Evolutionary conservation across 2,888 invertebrate genomes (phyloP).

Genomic region (Chirona hameri): DNA sequence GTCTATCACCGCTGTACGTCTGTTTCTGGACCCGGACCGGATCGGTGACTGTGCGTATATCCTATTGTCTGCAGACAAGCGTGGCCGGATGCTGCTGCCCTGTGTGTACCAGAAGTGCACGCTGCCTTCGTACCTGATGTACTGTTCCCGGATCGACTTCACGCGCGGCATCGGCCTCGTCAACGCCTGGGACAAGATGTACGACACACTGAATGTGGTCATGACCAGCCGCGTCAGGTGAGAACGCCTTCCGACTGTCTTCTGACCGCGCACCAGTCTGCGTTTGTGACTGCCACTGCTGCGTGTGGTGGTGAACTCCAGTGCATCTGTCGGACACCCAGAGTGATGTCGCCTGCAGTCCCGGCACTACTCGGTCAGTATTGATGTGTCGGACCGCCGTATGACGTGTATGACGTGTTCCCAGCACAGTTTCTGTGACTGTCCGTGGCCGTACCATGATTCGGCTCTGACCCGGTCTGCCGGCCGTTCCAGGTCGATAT

Average conservation of each 20-base stretch:
- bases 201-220: constrained; percentile 51
- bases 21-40: constrained; percentile 30
- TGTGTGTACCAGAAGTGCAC: constrained; percentile 62
- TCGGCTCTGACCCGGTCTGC: too few species aligned
- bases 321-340: too few species aligned
- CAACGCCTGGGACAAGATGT: constrained; percentile 68
- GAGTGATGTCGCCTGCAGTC: too few species aligned
- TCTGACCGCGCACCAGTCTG: too few species aligned
- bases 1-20: too few species aligned
- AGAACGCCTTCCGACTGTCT: neutral
- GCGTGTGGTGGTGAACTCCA: too few species aligned
- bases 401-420: too few species aligned
- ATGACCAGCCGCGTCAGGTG: neutral
- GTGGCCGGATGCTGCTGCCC: constrained; percentile 64
- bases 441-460: neutral
- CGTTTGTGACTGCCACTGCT: too few species aligned
- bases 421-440: neutral
- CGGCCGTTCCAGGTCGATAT: neutral
- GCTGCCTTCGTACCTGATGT: constrained; percentile 62
- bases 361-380: too few species aligned
- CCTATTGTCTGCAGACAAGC: constrained; percentile 47
- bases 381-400: too few species aligned
- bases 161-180: constrained; percentile 54
- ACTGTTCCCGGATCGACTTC: constrained; percentile 63
- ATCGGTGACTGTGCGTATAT: too few species aligned